Base-by-base conservation (phyloP, 2,888 invertebrate species). In the Heliconius erato region DNA sequence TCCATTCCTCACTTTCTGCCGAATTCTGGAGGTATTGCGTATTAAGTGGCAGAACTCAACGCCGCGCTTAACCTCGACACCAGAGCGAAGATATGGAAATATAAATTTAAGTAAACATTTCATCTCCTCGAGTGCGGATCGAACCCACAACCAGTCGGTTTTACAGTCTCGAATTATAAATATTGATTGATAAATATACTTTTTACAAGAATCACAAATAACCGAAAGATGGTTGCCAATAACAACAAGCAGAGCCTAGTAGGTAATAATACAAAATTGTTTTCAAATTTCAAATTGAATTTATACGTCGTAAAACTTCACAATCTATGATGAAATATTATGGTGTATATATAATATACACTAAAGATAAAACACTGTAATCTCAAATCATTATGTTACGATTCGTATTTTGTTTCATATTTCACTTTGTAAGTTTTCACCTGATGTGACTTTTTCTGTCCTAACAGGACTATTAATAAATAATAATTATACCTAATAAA, bases 211-310 rank as follows among this genome's bases (percentile, higher is more conserved):
- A 59, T 16, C 54, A 23, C 23, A 23, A 74, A 35, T 54, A 59
- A 7, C n/a, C 16, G 16, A 49, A 26, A 63, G 4, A 9, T 3
- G n/a, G 12, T 59, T 76, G n/a, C 7, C 59, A 76, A 54, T 26
- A 63, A 35, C 35, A 35, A n/a, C 35, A n/a, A 11, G 16, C 63
- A 63, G 9, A n/a, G 26, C 23, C n/a, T 40, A 63, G n/a, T n/a
- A n/a, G 63, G 63, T 32, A 26, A n/a, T 82, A 79, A 74, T 74
- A 35, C 4, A 74, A 71, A 59, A 80, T 83, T 82, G 67, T 44
- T 79, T 28, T 59, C 49, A 72, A 59, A 76, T 63, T 63, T 63
- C 12, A 76, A 63, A 76, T 76, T 76, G 35, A 76, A 76, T 76
- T 63, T 76, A 76, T 63, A 40, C 35, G 19, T 76, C 76, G 76